These are phyloP conservation scores for Brachionus paranguensis DNA, from an alignment of 1,140 invertebrate genomes.

Conservation along the genomic window DNA sequence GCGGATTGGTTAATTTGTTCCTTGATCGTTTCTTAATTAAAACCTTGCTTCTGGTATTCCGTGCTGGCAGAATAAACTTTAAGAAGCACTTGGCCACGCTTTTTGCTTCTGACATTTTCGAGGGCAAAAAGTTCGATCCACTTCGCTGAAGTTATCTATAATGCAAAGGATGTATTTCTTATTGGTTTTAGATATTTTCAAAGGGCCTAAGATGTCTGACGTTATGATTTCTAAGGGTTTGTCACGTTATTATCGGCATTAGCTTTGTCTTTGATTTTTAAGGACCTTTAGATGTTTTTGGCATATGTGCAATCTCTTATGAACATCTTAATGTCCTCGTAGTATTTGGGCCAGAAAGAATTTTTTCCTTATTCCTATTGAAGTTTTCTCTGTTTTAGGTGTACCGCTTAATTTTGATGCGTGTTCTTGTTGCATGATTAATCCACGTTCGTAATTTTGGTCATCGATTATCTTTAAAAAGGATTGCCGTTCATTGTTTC, in stretches of 20 bases:
- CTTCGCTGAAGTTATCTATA: slow-evolving; percentile 48
- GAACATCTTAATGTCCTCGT: not conserved
- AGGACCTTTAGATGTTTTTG: not conserved
- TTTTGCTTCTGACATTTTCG: slow-evolving; percentile 42
- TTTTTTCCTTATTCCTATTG: not conserved
- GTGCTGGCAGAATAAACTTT: slow-evolving; percentile 47
- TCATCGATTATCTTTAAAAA: not conserved
- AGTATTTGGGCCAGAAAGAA: not conserved
- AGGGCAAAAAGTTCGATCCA: slow-evolving; percentile 45
- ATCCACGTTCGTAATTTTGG: not conserved
- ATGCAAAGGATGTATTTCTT: slow-evolving; percentile 46
- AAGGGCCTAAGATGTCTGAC: slow-evolving; percentile 47
- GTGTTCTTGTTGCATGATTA: not conserved
- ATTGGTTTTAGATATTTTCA: slow-evolving; percentile 37
- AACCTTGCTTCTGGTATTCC: slow-evolving; percentile 49
- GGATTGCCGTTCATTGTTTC: not conserved
- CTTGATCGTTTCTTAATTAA: slow-evolving; percentile 52
- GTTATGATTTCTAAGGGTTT: slow-evolving; percentile 2
- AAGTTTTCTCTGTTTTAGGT: not conserved
- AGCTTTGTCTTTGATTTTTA: not conserved
- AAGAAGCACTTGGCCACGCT: slow-evolving; percentile 48
- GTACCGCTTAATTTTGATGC: not conserved
- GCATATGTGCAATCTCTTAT: slow-evolving; percentile 7
- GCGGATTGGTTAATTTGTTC: slow-evolving; percentile 42
- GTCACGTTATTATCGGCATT: not conserved